Conservation (phyloP, 2,888 invertebrate genomes). For the Nipponacmea schrenckii region DNA sequence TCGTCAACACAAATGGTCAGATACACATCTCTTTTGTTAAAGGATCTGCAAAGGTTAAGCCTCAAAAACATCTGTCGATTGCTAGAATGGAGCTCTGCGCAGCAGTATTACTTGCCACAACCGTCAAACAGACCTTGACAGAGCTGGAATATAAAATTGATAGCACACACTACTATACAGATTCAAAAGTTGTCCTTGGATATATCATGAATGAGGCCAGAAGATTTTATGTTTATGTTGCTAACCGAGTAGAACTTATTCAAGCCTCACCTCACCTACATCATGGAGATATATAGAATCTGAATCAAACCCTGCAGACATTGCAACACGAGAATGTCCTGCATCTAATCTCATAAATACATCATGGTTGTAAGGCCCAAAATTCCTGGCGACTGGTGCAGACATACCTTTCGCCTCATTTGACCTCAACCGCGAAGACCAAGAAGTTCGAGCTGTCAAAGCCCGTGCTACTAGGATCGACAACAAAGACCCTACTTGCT, state of each 20-base stretch:
- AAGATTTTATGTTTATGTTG: slow-evolving; percentile 16
- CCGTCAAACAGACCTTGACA: background rate
- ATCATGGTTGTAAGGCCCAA: background rate
- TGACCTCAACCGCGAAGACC: too few species aligned
- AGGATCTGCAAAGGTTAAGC: background rate
- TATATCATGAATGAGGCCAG: background rate
- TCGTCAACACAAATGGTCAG: background rate
- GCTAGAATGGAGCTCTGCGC: background rate
- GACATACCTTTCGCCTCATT: too few species aligned
- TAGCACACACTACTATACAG: slow-evolving; percentile 6
- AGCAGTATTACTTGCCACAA: slow-evolving; percentile 1
- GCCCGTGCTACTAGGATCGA: too few species aligned
- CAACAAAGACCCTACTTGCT: too few species aligned
- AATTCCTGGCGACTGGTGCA: too few species aligned
- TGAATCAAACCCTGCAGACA: slow-evolving; percentile 14
- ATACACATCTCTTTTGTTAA: background rate
- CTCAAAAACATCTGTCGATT: background rate
- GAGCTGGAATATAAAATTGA: background rate
- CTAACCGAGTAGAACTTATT: slow-evolving; percentile 11
- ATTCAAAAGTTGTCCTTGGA: slow-evolving; percentile 10
- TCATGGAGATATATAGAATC: slow-evolving; percentile 13
- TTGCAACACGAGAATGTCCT: background rate
- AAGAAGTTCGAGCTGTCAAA: too few species aligned
- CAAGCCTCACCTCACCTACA: background rate
- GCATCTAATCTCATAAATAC: background rate